Conservation (phyloP, 2,797 vertebrate genomes). For the Phalanger gymnotis region DNA sequence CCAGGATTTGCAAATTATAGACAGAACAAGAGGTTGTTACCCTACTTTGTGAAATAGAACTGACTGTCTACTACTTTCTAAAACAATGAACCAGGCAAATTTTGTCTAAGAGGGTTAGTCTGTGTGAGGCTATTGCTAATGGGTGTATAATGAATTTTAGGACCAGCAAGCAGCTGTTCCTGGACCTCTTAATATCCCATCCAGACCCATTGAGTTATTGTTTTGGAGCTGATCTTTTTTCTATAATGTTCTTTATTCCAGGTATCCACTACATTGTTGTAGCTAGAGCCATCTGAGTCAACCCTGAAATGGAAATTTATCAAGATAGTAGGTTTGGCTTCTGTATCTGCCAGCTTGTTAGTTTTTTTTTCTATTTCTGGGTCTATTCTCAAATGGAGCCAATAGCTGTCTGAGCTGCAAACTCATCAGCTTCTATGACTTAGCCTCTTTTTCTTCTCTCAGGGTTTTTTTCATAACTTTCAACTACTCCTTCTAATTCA, state of each 20-base stretch:
- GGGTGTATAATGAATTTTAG: not conserved
- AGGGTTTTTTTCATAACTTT: too few species aligned
- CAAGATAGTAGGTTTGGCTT: not conserved
- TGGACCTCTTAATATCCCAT: not conserved
- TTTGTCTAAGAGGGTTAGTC: not conserved
- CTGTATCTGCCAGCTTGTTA: not conserved
- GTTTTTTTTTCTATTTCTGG: not conserved
- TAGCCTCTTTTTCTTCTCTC: too few species aligned
- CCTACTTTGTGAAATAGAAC: not conserved
- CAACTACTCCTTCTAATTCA: too few species aligned
- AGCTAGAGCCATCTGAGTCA: not conserved
- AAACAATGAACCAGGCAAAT: not conserved
- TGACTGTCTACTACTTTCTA: not conserved
- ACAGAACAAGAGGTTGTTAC: not conserved
- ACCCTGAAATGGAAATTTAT: not conserved
- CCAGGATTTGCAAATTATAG: not conserved
- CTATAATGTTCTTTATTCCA: not conserved
- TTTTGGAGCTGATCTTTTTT: not conserved
- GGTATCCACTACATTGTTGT: not conserved
- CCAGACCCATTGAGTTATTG: not conserved
- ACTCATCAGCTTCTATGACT: not conserved
- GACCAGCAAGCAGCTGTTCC: not conserved
- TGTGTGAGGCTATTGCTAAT: not conserved
- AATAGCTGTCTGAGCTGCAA: not conserved
- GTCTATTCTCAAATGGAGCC: too few species aligned